A percentile compares a stretch with the other conserved stretches of the same genome.
Conservation (phyloP, 2,888 invertebrate genomes). For the Erebia palarica region DNA sequence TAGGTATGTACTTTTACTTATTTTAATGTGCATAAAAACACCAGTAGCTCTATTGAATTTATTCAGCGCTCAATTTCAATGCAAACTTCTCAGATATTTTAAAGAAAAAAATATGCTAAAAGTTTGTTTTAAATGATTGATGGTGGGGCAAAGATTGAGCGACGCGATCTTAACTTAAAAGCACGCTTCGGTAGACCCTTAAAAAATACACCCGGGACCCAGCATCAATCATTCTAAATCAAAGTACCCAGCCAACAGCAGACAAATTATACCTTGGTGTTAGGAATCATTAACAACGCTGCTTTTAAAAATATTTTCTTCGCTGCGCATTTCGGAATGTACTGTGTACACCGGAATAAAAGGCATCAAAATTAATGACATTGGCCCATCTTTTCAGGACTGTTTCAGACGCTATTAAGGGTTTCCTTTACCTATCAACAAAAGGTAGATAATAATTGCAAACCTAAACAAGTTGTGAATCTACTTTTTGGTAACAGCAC, state of each 20-base stretch:
- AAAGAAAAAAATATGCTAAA: not conserved
- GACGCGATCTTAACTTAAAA: slow-evolving; percentile 31
- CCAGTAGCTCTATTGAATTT: not conserved
- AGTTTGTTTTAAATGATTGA: slow-evolving; percentile 49
- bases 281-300: slow-evolving; percentile 16
- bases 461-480: not conserved
- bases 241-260: slow-evolving; percentile 25
- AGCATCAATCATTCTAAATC: slow-evolving; percentile 53
- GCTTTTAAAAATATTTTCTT: slow-evolving; percentile 11
- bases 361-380: slow-evolving; percentile 16
- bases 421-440: not conserved
- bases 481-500: not conserved
- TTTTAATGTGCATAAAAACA: not conserved
- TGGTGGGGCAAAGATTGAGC: slow-evolving; percentile 45
- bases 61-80: slow-evolving; percentile 1
- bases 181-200: slow-evolving; percentile 21
- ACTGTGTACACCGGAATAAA: slow-evolving; percentile 8
- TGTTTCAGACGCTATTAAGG: slow-evolving; percentile 1
- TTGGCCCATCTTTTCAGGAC: not conserved
- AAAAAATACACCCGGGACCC: slow-evolving; percentile 42
- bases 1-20: too few species aligned
- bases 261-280: slow-evolving; percentile 50
- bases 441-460: not conserved
- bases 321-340: not conserved
- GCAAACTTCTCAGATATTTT: not conserved